Base-by-base conservation (phyloP, 2,888 invertebrate species). In the Drosophila fulvimacula region DNA sequence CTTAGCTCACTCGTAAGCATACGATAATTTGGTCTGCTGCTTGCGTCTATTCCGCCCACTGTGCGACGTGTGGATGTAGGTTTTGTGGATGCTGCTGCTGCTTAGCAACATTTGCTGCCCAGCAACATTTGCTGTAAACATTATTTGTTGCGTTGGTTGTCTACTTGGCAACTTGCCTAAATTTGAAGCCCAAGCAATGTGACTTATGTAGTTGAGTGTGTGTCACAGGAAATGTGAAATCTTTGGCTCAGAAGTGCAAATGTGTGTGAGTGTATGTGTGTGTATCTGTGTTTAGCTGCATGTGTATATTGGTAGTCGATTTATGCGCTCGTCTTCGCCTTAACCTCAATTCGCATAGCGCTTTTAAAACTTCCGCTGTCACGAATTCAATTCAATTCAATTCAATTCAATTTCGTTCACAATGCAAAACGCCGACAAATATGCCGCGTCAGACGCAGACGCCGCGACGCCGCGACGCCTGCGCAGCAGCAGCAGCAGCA, bases 311-410 rank as follows among this genome's bases (percentile, higher is more conserved):
- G 59, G n/a, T 46, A 32, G 15, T 30, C 66, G 60, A 69, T 70
- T 69, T 72, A 64, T 60, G 63, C 66, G 62, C 57, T 15, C 60
- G 41, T 60, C 69, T 63, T 63, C 41, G 67, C 65, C 58, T 65
- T 75, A 78, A 75, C 77, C 75, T 63, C 71, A 71, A 69, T 79
- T 65, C 65, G 73, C 63, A 34, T 55, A 51, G 24, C 58, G 73
- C 66, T 64, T 69, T 78, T 70, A 77, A 84, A 82, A 86, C 86
- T 86, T 82, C 86, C 82, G 87, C 75, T 82, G 73, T 75, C 70
- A 64, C 69, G 83, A 80, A 61, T 77, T 65, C 69, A 66, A 69
- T 75, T 68, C 69, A 73, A 62, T 56, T 65, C 24, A 30, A n/a
- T n/a, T n/a, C 68, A 64, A 53, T 68, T 68, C 76, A 51, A 51